A percentile compares a stretch with the other conserved stretches of the same genome.
Evolutionary conservation across 2,797 vertebrate species (phyloP).

Genomic region (Eutrigla gurnardus): DNA sequence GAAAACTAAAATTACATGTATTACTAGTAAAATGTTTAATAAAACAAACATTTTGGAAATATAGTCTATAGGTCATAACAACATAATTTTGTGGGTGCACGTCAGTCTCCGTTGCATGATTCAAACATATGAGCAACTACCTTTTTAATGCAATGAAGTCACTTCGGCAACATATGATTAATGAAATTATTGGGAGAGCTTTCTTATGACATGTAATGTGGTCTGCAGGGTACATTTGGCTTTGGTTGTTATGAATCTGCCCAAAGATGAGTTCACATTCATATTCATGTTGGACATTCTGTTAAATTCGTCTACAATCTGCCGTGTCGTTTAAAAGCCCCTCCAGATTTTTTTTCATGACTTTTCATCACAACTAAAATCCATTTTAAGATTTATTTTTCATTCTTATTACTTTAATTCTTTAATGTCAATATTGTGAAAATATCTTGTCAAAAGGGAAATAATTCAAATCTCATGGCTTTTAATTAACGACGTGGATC

Average conservation of each 20-base stretch:
- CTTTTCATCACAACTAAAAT: too few relatives aligned
- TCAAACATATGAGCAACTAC: background rate
- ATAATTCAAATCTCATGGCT: background rate
- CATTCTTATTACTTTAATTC: background rate
- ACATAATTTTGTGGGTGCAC: background rate
- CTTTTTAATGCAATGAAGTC: background rate
- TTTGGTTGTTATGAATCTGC: background rate
- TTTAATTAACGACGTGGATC: background rate
- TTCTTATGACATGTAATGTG: background rate
- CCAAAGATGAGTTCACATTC: background rate
- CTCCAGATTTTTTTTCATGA: too few relatives aligned
- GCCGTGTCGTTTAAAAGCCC: too few relatives aligned
- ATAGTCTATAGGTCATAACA: background rate
- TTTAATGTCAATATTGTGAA: background rate
- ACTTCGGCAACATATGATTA: background rate
- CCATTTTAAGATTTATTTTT: too few relatives aligned
- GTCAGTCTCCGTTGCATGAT: background rate
- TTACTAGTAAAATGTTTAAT: background rate
- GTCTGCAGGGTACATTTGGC: background rate
- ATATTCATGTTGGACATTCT: background rate
- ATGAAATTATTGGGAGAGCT: background rate
- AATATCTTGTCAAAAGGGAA: background rate
- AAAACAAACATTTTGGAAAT: background rate
- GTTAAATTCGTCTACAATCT: background rate
- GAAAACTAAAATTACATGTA: background rate